These are phyloP conservation scores for Alexandromys oeconomus DNA, from an alignment of 2,797 vertebrate genomes.

Conservation along the genomic window DNA sequence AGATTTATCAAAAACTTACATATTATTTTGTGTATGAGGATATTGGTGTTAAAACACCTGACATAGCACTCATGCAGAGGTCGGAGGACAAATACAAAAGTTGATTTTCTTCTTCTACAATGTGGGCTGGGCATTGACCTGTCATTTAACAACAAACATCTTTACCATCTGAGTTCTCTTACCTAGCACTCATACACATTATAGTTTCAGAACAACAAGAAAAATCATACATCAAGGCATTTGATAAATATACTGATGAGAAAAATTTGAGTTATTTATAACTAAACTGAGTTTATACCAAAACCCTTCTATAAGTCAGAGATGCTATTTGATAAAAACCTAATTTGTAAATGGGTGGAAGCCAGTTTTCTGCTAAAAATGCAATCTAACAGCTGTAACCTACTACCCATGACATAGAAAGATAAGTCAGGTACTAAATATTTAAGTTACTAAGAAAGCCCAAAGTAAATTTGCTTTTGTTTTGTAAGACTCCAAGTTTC, in stretches of 20 bases:
- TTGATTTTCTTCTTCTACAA: background rate
- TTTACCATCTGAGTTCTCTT: background rate
- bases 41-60: background rate
- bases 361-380: background rate
- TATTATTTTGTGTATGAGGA: background rate
- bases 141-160: background rate
- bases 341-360: background rate
- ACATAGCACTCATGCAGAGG: background rate
- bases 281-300: no score
- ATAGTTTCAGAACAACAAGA: background rate
- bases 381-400: background rate
- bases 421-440: background rate
- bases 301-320: background rate
- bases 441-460: background rate
- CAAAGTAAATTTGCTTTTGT: background rate
- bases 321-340: background rate
- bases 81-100: background rate
- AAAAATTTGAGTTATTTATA: background rate
- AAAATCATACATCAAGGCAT: background rate
- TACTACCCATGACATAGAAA: background rate
- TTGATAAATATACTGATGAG: background rate
- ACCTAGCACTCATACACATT: background rate
- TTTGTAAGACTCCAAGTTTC: background rate
- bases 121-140: no score
- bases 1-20: background rate